These are phyloP conservation scores for Ciconia nigra DNA, from an alignment of 2,797 vertebrate genomes.

Conservation along the genomic window DNA sequence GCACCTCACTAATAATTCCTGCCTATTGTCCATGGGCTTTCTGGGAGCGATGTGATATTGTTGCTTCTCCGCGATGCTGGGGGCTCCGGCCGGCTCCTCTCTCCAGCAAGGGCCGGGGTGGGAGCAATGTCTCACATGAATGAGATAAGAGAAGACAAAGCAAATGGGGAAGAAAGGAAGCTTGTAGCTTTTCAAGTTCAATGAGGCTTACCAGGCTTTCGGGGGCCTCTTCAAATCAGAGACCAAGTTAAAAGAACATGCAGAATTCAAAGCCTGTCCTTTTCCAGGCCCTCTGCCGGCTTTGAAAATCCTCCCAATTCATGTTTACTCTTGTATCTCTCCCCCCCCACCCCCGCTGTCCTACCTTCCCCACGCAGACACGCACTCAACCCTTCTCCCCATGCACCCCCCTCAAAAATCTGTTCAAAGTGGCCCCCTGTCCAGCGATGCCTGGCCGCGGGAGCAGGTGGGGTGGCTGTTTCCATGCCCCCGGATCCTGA, in stretches of 20 bases:
- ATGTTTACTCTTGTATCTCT: constrained; percentile 60
- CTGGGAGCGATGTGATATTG: background rate
- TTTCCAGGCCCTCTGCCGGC: constrained; percentile 61
- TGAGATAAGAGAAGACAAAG: constrained; percentile 72
- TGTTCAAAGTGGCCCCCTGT: background rate
- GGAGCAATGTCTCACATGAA: constrained; percentile 65
- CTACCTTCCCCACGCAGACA: background rate
- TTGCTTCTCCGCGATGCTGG: background rate
- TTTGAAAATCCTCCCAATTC: constrained; percentile 58
- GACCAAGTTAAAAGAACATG: constrained; percentile 75
- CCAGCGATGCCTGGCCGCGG: accelerated
- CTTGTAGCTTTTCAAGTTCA: constrained; percentile 77
- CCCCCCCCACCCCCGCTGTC: background rate
- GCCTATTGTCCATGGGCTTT: background rate
- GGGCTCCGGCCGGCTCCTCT: background rate
- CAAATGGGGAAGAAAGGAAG: constrained; percentile 64
- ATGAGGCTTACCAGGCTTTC: constrained; percentile 75
- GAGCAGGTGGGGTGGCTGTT: background rate
- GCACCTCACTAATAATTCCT: background rate
- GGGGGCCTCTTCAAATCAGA: constrained; percentile 71
- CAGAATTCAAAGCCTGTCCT: constrained; percentile 74
- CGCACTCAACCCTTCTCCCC: background rate
- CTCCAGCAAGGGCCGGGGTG: background rate
- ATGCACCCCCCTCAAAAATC: accelerated
- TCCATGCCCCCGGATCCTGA: background rate